phyloP scores from a whole-genome alignment of 2,888 invertebrate genomes.

The Tenthredo amoena region DNA sequence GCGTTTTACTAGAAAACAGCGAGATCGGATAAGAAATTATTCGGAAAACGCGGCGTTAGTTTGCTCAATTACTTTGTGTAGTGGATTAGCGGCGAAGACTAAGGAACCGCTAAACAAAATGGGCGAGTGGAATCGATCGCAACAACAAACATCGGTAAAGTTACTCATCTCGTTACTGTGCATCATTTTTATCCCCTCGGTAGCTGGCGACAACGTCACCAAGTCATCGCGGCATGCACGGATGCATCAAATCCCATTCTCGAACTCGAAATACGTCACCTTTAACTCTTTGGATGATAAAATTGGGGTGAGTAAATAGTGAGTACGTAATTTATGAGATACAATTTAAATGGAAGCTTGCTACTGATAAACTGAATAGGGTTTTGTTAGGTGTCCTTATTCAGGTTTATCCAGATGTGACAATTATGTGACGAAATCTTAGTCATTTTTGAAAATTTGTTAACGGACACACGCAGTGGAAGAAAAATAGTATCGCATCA shows the following conservation, averaged over 20 bases:
- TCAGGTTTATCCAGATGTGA: background rate
- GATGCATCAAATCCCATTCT: background rate
- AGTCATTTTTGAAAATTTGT: background rate
- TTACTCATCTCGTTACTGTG: slow-evolving; percentile 16
- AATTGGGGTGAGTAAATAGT: slow-evolving; percentile 79
- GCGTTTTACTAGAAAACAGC: background rate
- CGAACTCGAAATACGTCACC: slow-evolving; percentile 79
- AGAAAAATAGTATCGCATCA: background rate
- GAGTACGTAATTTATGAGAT: background rate
- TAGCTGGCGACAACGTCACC: slow-evolving; percentile 18
- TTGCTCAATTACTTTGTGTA: slow-evolving; percentile 9
- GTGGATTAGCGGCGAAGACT: background rate
- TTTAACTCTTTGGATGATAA: slow-evolving; percentile 81
- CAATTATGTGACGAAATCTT: background rate
- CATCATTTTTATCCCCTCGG: background rate
- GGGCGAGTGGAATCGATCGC: slow-evolving; percentile 1
- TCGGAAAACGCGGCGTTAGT: background rate
- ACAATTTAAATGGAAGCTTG: background rate
- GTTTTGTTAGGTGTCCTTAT: background rate
- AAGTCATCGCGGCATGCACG: slow-evolving; percentile 24
- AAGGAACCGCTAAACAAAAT: background rate
- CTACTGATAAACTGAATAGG: background rate
- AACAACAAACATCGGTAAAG: slow-evolving; percentile 1
- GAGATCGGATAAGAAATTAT: background rate
- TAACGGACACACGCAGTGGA: background rate